Evolutionary conservation across 2,113 vertebrate genomes (phyloP).

Genomic region (human (Homo sapiens)): GRCh38 chr2:144523001-144523500

Average conservation of each 20-base stretch:
- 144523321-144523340: conserved; percentile 67
- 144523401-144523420: conserved; percentile 80
- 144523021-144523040: conserved; percentile 79
- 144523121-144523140: conserved; percentile 72
- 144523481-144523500: conserved; percentile 70
- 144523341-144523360: conserved; percentile 78
- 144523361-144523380: conserved; percentile 77
- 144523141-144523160: conserved; percentile 65
- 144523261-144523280: conserved; percentile 55
- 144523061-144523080: conserved; percentile 78
- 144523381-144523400: conserved; percentile 75
- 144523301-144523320: conserved; percentile 57
- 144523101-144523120: conserved; percentile 66
- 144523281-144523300: conserved; percentile 65
- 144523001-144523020: conserved; percentile 81
- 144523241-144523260: neutral
- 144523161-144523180: conserved; percentile 77
- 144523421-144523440: conserved; percentile 57
- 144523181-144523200: conserved; percentile 78
- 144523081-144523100: conserved; percentile 64
- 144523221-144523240: conserved; percentile 56
- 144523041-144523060: conserved; percentile 71
- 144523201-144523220: conserved; percentile 73
- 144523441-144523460: conserved; percentile 26
- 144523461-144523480: conserved; percentile 69